Evolutionary conservation across 92 coral and sea anemone genomes (phyloP), one percentile per base, ranked within the genome.

Genomic region (Blastomussa wellsi): DNA sequence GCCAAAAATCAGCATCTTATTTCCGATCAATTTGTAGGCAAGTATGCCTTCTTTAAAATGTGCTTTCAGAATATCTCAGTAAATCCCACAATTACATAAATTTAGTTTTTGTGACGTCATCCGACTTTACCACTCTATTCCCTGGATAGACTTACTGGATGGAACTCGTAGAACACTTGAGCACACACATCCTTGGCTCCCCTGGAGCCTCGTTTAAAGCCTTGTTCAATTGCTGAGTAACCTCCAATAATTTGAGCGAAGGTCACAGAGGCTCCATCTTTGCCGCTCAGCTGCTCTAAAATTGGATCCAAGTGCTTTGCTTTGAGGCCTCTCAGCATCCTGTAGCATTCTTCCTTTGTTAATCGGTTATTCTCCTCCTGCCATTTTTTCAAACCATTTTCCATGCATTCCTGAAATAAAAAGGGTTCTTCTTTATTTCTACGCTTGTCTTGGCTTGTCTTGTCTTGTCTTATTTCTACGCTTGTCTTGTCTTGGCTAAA

Each of bases 131-230:
- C 44, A 39, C 44, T 53, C 3, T 1, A 53, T 19, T 53, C 31
- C 20, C n/a, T 19, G 24, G 12, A 42, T n/a, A 32, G 33, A 76
- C 92, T 49, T 81, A 91, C 94, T 75, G 94, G 94, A 72, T 91
- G 94, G 78, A 91, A 85, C 78, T 86, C 90, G 85, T 85, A 84
- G 71, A 91, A 91, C 47, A 91, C 92, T 53, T 74, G 83, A 19
- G 94, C 92, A 59, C 91, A 86, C 7, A 91, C 90, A 76, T 91
- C 94, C 69, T 88, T 85, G 37, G 94, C 94, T 53, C 94, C 94
- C 51, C 80, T 86, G 24, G 88, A 76, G 13, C 76, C 60, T 29
- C 76, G 76, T 35, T 88, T 81, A 80, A 55, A 91, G 13, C 88
- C 87, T 52, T 88, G 82, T 49, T 91, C 89, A 66, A 91, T 83